phyloP scores from a whole-genome alignment of 2,113 vertebrate species.

The Mobula hypostoma region DNA sequence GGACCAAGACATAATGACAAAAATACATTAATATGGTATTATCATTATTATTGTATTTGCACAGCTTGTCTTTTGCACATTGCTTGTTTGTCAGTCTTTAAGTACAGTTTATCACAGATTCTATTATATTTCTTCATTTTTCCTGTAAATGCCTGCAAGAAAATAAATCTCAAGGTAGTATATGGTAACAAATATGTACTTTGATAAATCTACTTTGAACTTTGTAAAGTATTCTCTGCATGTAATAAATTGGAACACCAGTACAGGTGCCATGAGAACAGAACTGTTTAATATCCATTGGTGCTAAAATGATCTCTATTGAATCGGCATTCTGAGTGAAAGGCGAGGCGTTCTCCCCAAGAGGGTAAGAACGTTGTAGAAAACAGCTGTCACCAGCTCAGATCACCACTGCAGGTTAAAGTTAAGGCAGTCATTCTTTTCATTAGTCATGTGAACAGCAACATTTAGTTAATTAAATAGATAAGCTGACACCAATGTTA shows the following conservation, averaged over 20 bases:
- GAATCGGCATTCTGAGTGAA: not conserved
- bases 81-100: too few species aligned
- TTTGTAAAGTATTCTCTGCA: too few species aligned
- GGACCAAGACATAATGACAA: too few species aligned
- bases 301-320: not conserved
- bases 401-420: not conserved
- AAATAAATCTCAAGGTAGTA: too few species aligned
- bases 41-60: too few species aligned
- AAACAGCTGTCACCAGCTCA: not conserved
- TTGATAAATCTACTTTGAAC: too few species aligned
- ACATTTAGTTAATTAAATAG: conserved; percentile 1
- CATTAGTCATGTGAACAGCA: not conserved
- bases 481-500: not conserved
- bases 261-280: not conserved
- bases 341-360: not conserved
- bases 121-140: too few species aligned
- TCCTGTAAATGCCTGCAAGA: too few species aligned
- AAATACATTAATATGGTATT: too few species aligned
- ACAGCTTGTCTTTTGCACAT: too few species aligned
- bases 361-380: not conserved
- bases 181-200: too few species aligned
- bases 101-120: too few species aligned
- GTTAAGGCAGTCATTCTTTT: conserved; percentile 5
- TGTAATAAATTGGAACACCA: not conserved
- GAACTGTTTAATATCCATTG: not conserved